Base-by-base conservation (phyloP, 2,888 invertebrate species). In the Creontiades dilutus region DNA sequence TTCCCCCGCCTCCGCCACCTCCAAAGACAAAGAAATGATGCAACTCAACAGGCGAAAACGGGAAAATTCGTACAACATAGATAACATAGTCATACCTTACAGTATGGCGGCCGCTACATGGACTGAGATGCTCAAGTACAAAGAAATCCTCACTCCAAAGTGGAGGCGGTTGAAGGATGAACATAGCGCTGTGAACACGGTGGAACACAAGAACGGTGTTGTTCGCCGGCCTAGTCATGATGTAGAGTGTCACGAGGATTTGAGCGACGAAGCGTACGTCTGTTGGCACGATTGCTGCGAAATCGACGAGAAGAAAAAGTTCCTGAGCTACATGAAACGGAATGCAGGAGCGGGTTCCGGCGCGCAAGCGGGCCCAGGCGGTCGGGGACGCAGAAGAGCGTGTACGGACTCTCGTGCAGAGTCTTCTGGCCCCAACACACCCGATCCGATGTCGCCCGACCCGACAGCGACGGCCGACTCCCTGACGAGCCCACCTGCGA, bases 81-180 rank as follows among this genome's bases (percentile, higher is more conserved):
- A 99, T 94, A 99, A 99, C 94, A 98, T 99, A 93, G 98, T 99
- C 92, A 99, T 99, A 94, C 99, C 99, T 90, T 98, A 98, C 94
- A 98, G 98, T 93, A 96, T 98, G 92, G 97, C 97, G 68, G 96
- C 97, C 91, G 95, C 95, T 92, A 97, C 97, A 16, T 95, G 98
- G 90, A 96, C 98, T 91, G 98, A 98, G 94, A 97, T 97, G 93
- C 95, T 98, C 92, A 97, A 97, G 93, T 99, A 99, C 94, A 99
- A 99, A 94, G 99, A 99, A 95, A 99, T 99, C 93, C 94, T 97
- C 93, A 98, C 98, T 92, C 98, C 98, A 93, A 97, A 97, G 97
- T 92, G 91, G 90, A 92, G 89, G 57, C 75, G 90, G 23, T 55
- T 90, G 86, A 82, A 85, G 88, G 89, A 88, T 14, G 89, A 91